These are phyloP conservation scores for Cuculus canorus DNA, from an alignment of 2,797 vertebrate species.

Conservation along the genomic window DNA sequence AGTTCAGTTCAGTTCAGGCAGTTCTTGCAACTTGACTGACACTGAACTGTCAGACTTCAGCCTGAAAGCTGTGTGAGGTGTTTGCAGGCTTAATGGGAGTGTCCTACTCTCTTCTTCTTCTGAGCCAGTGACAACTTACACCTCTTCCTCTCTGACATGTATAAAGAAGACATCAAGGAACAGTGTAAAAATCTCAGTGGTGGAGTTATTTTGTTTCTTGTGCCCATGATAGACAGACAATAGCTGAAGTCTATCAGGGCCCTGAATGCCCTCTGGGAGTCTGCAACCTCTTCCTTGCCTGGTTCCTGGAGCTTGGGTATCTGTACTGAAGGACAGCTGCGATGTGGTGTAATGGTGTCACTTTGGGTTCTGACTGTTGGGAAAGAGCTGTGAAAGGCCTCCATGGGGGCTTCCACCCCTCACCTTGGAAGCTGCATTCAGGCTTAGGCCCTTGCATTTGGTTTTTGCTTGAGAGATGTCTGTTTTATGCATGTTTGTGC, in stretches of 20 bases:
- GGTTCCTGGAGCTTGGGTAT: background rate
- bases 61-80: background rate
- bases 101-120: background rate
- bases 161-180: background rate
- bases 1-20: background rate
- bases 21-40: background rate
- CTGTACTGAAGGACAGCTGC: background rate
- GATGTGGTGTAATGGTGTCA: background rate
- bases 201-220: background rate
- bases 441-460: background rate
- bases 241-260: background rate
- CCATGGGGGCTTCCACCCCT: fast-evolving
- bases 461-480: background rate
- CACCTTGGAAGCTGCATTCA: background rate
- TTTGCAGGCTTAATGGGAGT: background rate
- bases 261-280: background rate
- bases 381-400: background rate
- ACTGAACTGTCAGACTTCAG: background rate
- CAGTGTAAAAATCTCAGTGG: background rate
- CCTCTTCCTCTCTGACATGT: background rate
- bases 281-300: background rate
- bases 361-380: background rate
- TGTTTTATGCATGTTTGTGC: background rate
- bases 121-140: background rate
- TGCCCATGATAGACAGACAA: background rate